Conservation (phyloP, 2,113 vertebrate species). For the Chaetodon auriga region DNA sequence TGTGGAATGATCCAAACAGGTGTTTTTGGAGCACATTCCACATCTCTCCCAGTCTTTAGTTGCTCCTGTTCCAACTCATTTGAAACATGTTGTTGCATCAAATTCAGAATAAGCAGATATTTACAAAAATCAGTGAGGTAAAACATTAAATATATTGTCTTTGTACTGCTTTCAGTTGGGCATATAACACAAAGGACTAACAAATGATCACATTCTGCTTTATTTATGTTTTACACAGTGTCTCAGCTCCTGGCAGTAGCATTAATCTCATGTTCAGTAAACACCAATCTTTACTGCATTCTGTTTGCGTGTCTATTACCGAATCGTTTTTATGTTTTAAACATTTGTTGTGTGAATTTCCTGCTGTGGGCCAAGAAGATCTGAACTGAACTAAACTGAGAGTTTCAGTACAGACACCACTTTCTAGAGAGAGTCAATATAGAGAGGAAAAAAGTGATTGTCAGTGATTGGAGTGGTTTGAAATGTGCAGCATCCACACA, state of each 20-base stretch:
- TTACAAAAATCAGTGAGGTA: too few relatives aligned
- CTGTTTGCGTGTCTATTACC: background rate
- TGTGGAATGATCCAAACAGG: too few relatives aligned
- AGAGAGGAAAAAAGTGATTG: conserved; percentile 12
- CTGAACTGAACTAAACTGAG: background rate
- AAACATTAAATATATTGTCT: too few relatives aligned
- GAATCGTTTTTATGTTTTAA: too few relatives aligned
- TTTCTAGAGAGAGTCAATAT: conserved; percentile 13
- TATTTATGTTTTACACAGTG: background rate
- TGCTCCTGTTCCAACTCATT: too few relatives aligned
- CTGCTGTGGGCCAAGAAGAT: background rate
- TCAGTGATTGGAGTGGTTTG: conserved; percentile 31
- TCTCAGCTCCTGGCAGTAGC: background rate
- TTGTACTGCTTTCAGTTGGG: too few relatives aligned
- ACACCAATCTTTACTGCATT: background rate
- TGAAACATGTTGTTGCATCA: too few relatives aligned
- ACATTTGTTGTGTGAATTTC: background rate
- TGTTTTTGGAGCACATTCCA: too few relatives aligned
- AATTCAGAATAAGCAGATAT: too few relatives aligned
- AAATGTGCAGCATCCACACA: background rate
- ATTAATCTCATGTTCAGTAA: background rate
- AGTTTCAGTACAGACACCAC: background rate
- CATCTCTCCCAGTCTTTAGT: too few relatives aligned
- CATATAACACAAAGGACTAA: too few relatives aligned
- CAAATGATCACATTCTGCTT: too few relatives aligned